Base-by-base conservation (phyloP, 2,797 vertebrate genomes). In the Tinamus major region DNA sequence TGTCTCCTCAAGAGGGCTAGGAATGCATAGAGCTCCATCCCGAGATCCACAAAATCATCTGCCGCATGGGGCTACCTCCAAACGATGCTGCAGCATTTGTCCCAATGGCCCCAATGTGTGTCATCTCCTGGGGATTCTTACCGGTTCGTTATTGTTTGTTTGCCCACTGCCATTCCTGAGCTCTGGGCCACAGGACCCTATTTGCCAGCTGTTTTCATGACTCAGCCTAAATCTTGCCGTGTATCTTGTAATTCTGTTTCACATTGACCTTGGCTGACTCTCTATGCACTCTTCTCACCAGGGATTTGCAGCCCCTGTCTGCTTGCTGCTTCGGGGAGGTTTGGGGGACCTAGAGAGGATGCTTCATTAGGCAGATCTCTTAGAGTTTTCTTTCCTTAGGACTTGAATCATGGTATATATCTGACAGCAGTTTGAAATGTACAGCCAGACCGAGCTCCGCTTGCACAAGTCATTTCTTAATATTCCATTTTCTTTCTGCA, bases 81-180 rank as follows among this genome's bases (percentile, higher is more conserved):
- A 16, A 37, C n/a, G 29, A 56, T 74, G 70, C 83, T 59, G 23
- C 2, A 1, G 37, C 5, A 0, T 42, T 71, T 56, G 24, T 48
- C 39, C 1, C 0, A 24, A 24, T 35, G 8, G 24, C 41, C 39
- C 1, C 0, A 16, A n/a, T n/a, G 8, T 6, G 3, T 33, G 20
- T 68, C 27, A 31, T 82, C 62, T 74, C 39, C 58, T 0, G 1
- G 26, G 31, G 35, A 9, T 77, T 35, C 65, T 85, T 46, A 41
- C 24, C 49, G 3, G 3, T 55, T 65, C 2, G 0, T 65, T 85
- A 13, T 23, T 27, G 6, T 16, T 20, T 61, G 27, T 48, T 80
- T 53, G 12, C 68, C 53, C 67, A 1, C 10, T 6, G 6, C 31
- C 27, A n/a, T n/a, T n/a, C 17, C 26, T 39, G 44, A 87, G 49